Evolutionary conservation across 2,113 vertebrate species (phyloP), one percentile per base, ranked within the genome.

Genomic region (Ophiodon elongatus): DNA sequence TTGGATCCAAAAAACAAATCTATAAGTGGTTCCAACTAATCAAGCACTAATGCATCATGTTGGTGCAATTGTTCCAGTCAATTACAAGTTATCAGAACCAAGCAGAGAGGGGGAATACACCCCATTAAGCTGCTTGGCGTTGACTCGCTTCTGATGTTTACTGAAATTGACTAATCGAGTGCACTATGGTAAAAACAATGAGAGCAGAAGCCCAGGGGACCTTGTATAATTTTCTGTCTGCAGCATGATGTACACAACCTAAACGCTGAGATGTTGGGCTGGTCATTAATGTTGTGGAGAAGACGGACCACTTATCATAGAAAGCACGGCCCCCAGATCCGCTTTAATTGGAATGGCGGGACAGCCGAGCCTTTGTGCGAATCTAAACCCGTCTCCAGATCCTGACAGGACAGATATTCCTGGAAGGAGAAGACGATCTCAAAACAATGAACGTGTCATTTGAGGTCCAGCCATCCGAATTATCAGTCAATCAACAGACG

Each of bases 11-110:
- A 57, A 62, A 75, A 85, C 68, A 89, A 86, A 91, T 90, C 89
- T 64, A 91, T 88, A 88, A 85, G 82, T 86, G 74, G 87, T 86
- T 89, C 57, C 59, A n/a, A 73, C 78, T 76, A 88, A 93, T 91
- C 85, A 75, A 78, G 83, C 39, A 13, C 85, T 85, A 86, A 88
- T 86, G 77, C 71, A 83, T 89, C 78, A 85, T 87, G 89, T 83
- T 74, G 79, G 65, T 74, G 75, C 77, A 87, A 88, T 76, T 83
- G 83, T 89, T 91, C 84, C 78, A 88, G 81, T 90, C 86, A 92
- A 90, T 91, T 90, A 89, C 84, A 89, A 89, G 85, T 80, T 85
- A 91, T 89, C 85, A 78, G 84, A 85, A 91, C 43, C 67, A 67
- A 60, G 77, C 84, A 89, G 80, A 79, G 70, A 60, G 56, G 73